Conservation (phyloP, 2,888 invertebrate species). For the Rutpela maculata region DNA sequence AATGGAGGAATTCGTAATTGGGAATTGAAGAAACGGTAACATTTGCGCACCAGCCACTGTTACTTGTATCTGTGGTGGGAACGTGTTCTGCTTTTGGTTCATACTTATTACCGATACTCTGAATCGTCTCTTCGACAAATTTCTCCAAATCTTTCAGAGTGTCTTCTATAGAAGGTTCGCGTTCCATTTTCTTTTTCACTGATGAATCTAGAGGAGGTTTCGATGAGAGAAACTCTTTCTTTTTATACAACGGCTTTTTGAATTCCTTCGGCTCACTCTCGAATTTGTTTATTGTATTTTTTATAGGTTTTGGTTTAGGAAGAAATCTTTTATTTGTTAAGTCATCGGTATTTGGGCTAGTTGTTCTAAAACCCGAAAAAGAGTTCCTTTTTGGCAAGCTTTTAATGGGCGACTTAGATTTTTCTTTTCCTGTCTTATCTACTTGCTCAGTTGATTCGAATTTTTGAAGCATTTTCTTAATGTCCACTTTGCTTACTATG, state of each 20-base stretch:
- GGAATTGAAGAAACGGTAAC: slow-evolving; percentile 64
- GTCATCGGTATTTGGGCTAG: slow-evolving; percentile 31
- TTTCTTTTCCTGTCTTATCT: slow-evolving; percentile 33
- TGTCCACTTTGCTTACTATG: slow-evolving; percentile 70
- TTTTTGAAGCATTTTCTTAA: slow-evolving; percentile 71
- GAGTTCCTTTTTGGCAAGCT: slow-evolving; percentile 46
- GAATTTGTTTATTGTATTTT: slow-evolving; percentile 57
- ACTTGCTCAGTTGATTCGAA: slow-evolving; percentile 67
- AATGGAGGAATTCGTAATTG: slow-evolving; percentile 58
- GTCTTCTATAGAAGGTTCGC: slow-evolving; percentile 43
- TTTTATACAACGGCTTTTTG: slow-evolving; percentile 45
- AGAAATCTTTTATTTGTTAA: slow-evolving; percentile 11
- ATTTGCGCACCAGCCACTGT: slow-evolving; percentile 62
- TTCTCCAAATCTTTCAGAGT: slow-evolving; percentile 63
- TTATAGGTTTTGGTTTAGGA: slow-evolving; percentile 49
- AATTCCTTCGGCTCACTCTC: slow-evolving; percentile 50
- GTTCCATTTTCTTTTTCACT: neutral
- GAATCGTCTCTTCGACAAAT: slow-evolving; percentile 60
- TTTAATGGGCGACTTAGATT: slow-evolving; percentile 31
- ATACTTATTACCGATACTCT: slow-evolving; percentile 56
- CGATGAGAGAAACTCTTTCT: slow-evolving; percentile 10
- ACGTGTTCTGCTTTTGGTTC: slow-evolving; percentile 27
- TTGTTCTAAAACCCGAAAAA: slow-evolving; percentile 45
- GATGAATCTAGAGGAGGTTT: slow-evolving; percentile 40
- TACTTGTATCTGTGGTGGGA: slow-evolving; percentile 18